Evolutionary conservation across 2,113 vertebrate species (phyloP).

Genomic region (Siphamia tubifer): DNA sequence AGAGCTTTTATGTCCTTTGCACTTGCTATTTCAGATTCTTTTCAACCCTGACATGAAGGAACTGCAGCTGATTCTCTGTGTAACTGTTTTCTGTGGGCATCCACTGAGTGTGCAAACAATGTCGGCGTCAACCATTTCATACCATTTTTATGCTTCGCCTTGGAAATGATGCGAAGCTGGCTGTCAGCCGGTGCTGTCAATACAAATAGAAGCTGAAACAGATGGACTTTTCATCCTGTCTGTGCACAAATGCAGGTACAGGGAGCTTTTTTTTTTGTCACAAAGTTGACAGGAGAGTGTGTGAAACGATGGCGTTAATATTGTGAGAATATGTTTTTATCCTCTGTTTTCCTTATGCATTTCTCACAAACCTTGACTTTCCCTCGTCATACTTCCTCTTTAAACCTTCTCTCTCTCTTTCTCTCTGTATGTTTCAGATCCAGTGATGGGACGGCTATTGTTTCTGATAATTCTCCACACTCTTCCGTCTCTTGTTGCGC

Average conservation of each 20-base stretch:
- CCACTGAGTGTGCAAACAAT: conserved; percentile 12
- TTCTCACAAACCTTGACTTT: conserved; percentile 4
- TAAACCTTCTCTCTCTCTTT: conserved; percentile 4
- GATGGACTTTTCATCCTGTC: conserved; percentile 32
- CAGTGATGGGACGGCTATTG: conserved; percentile 72
- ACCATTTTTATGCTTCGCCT: background rate
- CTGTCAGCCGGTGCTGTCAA: conserved; percentile 15
- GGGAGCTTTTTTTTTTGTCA: conserved; percentile 2
- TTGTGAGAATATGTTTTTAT: background rate
- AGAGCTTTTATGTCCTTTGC: background rate
- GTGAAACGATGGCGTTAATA: background rate
- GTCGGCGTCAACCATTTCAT: conserved; percentile 13
- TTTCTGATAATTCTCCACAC: conserved; percentile 67
- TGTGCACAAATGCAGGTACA: conserved; percentile 19
- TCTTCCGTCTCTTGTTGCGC: conserved; percentile 73
- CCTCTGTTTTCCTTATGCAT: background rate
- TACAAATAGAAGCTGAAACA: conserved; percentile 22
- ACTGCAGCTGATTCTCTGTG: background rate
- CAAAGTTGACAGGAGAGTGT: conserved; percentile 29
- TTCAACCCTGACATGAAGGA: background rate
- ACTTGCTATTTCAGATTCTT: background rate
- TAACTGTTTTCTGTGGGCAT: conserved; percentile 12
- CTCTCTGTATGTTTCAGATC: conserved; percentile 67
- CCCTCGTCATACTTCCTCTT: background rate
- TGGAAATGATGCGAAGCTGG: conserved; percentile 32